A percentile compares a stretch with the other conserved stretches of the same genome.
Evolutionary conservation across 1,140 invertebrate genomes (phyloP).

Genomic region (Heliothis subflexa): DNA sequence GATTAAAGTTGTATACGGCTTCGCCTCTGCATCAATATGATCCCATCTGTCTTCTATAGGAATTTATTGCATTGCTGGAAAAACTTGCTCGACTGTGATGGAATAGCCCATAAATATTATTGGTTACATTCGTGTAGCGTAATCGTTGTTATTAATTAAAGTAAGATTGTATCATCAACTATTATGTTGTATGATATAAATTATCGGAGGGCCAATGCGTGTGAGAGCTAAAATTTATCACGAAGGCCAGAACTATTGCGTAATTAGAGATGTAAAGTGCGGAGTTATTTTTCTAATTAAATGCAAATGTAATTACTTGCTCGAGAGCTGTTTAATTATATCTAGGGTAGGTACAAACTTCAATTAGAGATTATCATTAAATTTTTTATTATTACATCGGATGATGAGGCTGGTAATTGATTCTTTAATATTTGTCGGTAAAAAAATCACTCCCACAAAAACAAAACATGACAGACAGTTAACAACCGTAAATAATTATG

Average conservation of each 20-base stretch:
- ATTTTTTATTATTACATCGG: neutral
- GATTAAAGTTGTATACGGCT: constrained; percentile 9
- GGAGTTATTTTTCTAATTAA: too few relatives aligned
- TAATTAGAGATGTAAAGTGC: neutral
- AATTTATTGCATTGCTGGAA: neutral
- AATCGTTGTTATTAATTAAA: constrained; percentile 37
- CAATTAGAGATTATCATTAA: neutral
- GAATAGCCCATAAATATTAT: constrained; percentile 38
- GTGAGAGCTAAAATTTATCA: neutral
- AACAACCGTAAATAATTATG: constrained; percentile 35
- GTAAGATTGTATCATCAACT: constrained; percentile 35
- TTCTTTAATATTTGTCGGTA: neutral
- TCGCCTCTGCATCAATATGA: neutral
- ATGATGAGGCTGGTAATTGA: constrained; percentile 5
- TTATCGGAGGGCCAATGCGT: constrained; percentile 8
- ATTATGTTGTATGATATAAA: constrained; percentile 16
- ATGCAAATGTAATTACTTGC: neutral
- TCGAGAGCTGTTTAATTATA: neutral
- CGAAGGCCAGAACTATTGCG: constrained; percentile 4
- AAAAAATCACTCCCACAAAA: constrained; percentile 24
- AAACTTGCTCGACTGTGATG: constrained; percentile 3
- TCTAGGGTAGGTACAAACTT: neutral
- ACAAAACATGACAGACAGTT: constrained; percentile 1
- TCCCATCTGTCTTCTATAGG: constrained; percentile 3
- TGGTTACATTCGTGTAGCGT: constrained; percentile 32